phyloP scores from a whole-genome alignment of 2,797 vertebrate genomes.

The Mionectes olivaceus region DNA sequence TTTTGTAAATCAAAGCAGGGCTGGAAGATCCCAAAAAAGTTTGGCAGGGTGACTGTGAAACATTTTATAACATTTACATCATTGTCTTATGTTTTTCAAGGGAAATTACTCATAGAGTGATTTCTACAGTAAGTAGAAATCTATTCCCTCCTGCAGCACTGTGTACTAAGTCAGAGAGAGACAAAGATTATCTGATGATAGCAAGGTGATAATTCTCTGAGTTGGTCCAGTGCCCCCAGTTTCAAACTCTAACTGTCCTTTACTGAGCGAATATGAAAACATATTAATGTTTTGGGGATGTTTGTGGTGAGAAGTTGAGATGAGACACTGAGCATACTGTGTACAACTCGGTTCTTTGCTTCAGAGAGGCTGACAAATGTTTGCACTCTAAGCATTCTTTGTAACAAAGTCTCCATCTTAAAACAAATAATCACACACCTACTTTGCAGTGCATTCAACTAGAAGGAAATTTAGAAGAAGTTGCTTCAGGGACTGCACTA shows the following conservation, averaged over 20 bases:
- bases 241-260: background rate
- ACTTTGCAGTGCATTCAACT: background rate
- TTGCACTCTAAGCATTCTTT: background rate
- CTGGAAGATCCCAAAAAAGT: constrained; percentile 42
- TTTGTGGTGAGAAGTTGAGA: background rate
- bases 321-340: accelerated
- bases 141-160: background rate
- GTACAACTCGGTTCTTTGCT: background rate
- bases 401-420: background rate
- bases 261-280: background rate
- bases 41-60: constrained; percentile 47
- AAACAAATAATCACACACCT: background rate
- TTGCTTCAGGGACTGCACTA: background rate
- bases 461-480: background rate
- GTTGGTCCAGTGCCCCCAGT: background rate
- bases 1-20: constrained; percentile 33
- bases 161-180: background rate
- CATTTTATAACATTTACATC: constrained; percentile 69
- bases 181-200: background rate
- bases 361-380: background rate
- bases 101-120: constrained; percentile 64
- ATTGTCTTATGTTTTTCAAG: constrained; percentile 67
- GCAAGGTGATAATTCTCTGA: background rate
- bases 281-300: background rate
- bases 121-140: constrained; percentile 22